phyloP scores from a whole-genome alignment of 2,113 vertebrate species.

The Butorides virescens region DNA sequence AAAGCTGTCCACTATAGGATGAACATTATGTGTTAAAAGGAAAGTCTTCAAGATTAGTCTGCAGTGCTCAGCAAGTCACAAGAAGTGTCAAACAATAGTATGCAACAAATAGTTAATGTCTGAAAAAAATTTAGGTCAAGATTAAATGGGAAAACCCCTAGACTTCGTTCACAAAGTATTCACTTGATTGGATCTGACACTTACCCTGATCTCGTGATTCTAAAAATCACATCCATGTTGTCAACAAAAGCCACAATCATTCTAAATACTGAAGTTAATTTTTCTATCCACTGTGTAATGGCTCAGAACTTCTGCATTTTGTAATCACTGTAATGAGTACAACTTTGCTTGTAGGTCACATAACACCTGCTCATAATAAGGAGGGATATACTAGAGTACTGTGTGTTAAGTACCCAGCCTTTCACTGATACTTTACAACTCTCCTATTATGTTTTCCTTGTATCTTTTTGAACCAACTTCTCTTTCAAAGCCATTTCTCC shows the following conservation, averaged over 20 bases:
- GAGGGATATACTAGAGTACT: not conserved
- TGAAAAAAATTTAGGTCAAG: not conserved
- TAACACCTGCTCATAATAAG: not conserved
- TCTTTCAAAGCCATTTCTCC: conserved; percentile 1
- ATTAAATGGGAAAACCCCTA: not conserved
- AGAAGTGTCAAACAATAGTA: not conserved
- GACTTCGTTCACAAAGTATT: not conserved
- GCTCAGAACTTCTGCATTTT: not conserved
- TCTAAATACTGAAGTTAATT: not conserved
- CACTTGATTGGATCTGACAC: not conserved
- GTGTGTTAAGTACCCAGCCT: not conserved
- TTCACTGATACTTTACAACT: not conserved
- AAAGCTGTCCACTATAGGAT: not conserved
- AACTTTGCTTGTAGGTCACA: not conserved
- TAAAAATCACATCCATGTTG: not conserved
- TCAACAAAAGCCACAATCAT: not conserved
- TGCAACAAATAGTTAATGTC: not conserved
- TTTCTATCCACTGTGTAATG: not conserved
- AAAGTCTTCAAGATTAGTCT: not conserved
- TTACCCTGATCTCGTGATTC: not conserved
- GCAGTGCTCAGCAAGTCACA: not conserved
- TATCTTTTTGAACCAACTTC: not conserved
- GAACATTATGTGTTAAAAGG: not conserved
- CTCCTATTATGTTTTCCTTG: not conserved
- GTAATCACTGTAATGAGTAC: not conserved